These are phyloP conservation scores for Drosophila monieri DNA, from an alignment of 2,888 invertebrate species.

Conservation along the genomic window DNA sequence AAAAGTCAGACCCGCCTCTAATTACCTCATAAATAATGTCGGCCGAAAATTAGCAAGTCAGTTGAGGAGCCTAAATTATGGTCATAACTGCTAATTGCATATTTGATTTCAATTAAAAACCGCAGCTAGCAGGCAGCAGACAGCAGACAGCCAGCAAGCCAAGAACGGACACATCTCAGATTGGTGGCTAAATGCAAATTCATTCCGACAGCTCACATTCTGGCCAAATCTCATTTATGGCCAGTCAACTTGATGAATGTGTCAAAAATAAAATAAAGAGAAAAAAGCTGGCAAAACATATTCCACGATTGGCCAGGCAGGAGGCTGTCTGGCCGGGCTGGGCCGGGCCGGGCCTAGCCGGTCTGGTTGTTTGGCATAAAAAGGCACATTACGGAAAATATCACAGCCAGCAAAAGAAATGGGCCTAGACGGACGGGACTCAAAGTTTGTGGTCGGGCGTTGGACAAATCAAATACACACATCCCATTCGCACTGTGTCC, in stretches of 20 bases:
- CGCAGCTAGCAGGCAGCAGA: constrained; percentile 6
- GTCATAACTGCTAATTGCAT: constrained; percentile 62
- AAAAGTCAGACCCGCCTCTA: constrained; percentile 46
- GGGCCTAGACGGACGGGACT: neutral
- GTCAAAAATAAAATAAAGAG: constrained; percentile 5
- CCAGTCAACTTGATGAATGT: constrained; percentile 66
- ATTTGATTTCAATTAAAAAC: constrained; percentile 68
- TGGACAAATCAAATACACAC: constrained; percentile 60
- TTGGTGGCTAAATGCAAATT: constrained; percentile 55
- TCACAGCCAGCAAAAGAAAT: constrained; percentile 13
- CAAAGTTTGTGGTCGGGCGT: neutral
- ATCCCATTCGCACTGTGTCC: constrained; percentile 9
- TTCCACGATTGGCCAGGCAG: constrained; percentile 44
- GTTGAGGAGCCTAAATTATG: constrained; percentile 24
- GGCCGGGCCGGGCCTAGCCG: too few relatives aligned
- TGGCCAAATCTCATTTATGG: constrained; percentile 56
- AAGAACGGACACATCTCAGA: constrained; percentile 12
- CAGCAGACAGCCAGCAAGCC: constrained; percentile 8
- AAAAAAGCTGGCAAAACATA: constrained; percentile 40
- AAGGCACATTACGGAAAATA: constrained; percentile 56
- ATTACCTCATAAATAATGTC: constrained; percentile 68
- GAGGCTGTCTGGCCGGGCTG: constrained; percentile 8
- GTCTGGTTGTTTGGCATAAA: constrained; percentile 25
- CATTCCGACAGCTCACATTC: constrained; percentile 53
- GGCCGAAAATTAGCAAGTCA: constrained; percentile 14